Base-by-base conservation (phyloP, 2,888 invertebrate genomes). In the Hypomecis punctinalis region DNA sequence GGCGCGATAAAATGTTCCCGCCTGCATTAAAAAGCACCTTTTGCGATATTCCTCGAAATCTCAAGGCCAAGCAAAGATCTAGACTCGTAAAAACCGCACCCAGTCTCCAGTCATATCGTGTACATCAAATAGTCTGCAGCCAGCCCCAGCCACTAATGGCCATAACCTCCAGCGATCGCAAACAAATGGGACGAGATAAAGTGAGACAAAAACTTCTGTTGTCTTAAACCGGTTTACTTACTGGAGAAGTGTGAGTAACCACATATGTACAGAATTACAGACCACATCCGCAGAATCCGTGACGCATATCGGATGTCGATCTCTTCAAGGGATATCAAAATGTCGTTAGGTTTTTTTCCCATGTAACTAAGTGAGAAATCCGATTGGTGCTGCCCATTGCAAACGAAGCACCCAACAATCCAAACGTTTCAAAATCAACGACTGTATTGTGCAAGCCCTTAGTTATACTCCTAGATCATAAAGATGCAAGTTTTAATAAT, bases 261-360 rank as follows among this genome's bases (percentile, higher is more conserved):
- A 82, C 80, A 80, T 58, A 64, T 11, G 53, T 53, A 62, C 43
- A 53, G 55, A 52, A 45, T 35, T 10, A 42, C 33, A 40, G 23
- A 48, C 85, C 85, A 87, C 86, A 88, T 86, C 87, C 87, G 88
- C 82, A 85, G 82, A 74, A 73, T 76, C 74, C 77, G 76, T 87
- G 86, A 86, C 85, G 85, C 84, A 76, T 81, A 78, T 79, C 77
- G 72, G 72, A 76, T 79, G 72, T 57, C 53, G 39, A 61, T 57
- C 71, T 71, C 61, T 61, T 57, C 39, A 55, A 67, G 54, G 61
- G 59, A 67, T 67, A 70, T 67, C 60, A 72, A 67, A 69, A 61
- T 49, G 58, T 63, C 62, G 61, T 70, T 65, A 71, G 39, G 36
- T 35, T 47, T 57, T 23, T 46, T 43, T 40, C 42, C 5, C 47